A percentile compares a stretch with the other conserved stretches of the same genome.
Conservation (phyloP, 2,797 vertebrate genomes). For the Diglossa cyanea region DNA sequence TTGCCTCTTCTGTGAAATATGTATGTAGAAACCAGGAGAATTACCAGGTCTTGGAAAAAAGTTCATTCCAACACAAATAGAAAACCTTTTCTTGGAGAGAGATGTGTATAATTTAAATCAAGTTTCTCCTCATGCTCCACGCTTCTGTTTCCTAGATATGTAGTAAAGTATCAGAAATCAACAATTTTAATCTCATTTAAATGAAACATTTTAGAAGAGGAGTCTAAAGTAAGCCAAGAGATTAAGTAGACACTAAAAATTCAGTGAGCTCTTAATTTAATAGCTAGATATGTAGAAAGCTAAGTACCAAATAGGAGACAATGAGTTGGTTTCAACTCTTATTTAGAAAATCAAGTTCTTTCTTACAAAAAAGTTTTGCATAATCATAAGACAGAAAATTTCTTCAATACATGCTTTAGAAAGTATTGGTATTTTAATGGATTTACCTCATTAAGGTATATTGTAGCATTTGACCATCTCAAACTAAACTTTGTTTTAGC, state of each 20-base stretch:
- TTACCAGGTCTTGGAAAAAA: neutral
- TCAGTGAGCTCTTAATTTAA: neutral
- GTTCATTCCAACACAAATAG: neutral
- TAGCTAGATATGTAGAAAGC: neutral
- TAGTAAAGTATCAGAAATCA: neutral
- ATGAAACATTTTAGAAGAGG: neutral
- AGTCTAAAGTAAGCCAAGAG: neutral
- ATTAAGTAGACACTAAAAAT: neutral
- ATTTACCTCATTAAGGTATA: neutral
- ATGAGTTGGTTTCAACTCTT: neutral
- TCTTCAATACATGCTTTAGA: neutral
- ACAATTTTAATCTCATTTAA: neutral
- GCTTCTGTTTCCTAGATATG: neutral
- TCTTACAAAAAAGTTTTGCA: neutral
- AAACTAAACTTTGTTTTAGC: neutral
- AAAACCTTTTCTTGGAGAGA: neutral
- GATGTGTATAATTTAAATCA: neutral
- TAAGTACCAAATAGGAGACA: neutral
- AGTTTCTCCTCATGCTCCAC: neutral
- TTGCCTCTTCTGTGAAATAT: slow-evolving; percentile 41
- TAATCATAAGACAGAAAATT: neutral
- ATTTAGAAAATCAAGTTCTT: neutral
- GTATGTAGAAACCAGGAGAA: neutral
- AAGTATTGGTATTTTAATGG: neutral
- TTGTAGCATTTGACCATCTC: neutral